phyloP scores from a whole-genome alignment of 2,113 vertebrate genomes.

The Chaenogobius annularis region DNA sequence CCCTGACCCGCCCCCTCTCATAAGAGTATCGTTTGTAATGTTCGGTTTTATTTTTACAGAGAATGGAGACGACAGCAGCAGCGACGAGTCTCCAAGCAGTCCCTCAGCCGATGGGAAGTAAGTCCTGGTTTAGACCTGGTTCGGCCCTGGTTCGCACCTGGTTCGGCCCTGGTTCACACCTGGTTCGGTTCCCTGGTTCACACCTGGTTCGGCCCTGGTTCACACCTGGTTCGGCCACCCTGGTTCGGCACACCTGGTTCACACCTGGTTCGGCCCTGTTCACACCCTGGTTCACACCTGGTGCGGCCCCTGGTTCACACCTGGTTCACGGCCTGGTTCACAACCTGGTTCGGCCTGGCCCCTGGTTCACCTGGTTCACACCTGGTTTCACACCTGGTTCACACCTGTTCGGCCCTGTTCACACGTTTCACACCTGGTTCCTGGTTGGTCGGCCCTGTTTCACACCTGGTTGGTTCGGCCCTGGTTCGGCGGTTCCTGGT shows the following conservation, averaged over 20 bases:
- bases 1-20: background rate
- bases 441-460: too few relatives aligned
- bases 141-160: background rate
- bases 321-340: too few relatives aligned
- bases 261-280: too few relatives aligned
- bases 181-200: background rate
- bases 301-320: too few relatives aligned
- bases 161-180: too few relatives aligned
- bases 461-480: too few relatives aligned
- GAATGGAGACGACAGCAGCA: slow-evolving; percentile 90
- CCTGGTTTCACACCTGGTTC: background rate
- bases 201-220: background rate
- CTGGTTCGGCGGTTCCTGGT: too few relatives aligned
- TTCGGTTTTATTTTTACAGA: slow-evolving; percentile 75
- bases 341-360: too few relatives aligned
- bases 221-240: background rate
- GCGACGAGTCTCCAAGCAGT: slow-evolving; percentile 89
- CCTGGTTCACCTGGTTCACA: too few relatives aligned
- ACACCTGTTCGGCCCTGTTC: too few relatives aligned
- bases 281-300: too few relatives aligned
- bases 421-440: background rate
- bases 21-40: background rate
- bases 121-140: slow-evolving; percentile 23
- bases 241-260: background rate
- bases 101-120: slow-evolving; percentile 91